These are phyloP conservation scores for Rhodophaea formosa DNA, from an alignment of 2,888 invertebrate species.

Conservation along the genomic window DNA sequence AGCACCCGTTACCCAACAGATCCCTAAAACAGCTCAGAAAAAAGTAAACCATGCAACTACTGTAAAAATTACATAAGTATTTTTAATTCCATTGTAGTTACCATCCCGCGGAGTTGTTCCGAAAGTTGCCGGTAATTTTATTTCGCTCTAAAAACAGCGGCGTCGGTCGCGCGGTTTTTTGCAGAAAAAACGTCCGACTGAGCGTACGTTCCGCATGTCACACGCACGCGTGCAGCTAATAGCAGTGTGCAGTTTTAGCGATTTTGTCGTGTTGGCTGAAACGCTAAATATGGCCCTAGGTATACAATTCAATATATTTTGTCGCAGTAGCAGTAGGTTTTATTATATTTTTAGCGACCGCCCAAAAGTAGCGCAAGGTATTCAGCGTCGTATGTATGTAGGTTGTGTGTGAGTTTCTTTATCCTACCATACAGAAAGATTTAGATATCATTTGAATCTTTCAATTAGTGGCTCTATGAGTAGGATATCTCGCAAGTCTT, in stretches of 20 bases:
- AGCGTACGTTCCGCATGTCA: constrained; percentile 35
- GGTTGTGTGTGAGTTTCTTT: too few relatives aligned
- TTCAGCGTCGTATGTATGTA: too few relatives aligned
- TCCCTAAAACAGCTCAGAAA: not conserved
- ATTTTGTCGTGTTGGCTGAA: not conserved
- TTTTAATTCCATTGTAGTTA: constrained; percentile 14
- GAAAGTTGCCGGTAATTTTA: constrained; percentile 31
- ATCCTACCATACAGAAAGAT: too few relatives aligned
- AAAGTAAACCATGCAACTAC: not conserved
- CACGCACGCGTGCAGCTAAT: constrained; percentile 30
- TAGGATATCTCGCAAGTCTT: too few relatives aligned
- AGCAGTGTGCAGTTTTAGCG: not conserved
- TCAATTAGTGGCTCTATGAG: too few relatives aligned
- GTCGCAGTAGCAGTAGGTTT: too few relatives aligned
- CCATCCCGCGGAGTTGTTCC: constrained; percentile 22
- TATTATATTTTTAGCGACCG: too few relatives aligned
- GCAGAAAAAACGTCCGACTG: constrained; percentile 33
- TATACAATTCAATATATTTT: not conserved
- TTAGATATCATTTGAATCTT: too few relatives aligned
- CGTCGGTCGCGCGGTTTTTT: constrained; percentile 41
- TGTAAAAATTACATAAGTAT: not conserved
- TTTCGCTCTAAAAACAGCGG: constrained; percentile 39
- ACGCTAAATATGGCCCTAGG: not conserved
- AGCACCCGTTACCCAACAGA: not conserved
- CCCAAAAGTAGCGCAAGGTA: too few relatives aligned